A percentile compares a stretch with the other conserved stretches of the same genome.
phyloP scores from a whole-genome alignment of 2,888 invertebrate species.

The Pterobdella sp. region DNA sequence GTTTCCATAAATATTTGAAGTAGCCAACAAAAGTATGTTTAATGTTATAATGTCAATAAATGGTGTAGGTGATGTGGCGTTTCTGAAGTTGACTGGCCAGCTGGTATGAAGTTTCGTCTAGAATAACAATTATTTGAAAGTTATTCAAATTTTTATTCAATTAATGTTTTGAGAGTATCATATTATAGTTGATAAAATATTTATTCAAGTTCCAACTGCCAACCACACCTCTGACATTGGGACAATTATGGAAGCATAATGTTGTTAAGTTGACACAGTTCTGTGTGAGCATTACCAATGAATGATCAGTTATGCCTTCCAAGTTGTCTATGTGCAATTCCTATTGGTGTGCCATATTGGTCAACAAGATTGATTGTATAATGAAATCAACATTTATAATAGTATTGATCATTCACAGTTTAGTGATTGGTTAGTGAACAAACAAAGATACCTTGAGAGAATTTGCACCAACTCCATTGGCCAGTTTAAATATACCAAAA shows the following conservation, averaged over 20 bases:
- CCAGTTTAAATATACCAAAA: constrained; percentile 41
- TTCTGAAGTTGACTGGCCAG: too few species aligned
- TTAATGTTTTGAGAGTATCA: too few species aligned
- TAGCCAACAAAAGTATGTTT: too few species aligned
- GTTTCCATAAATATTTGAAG: too few species aligned
- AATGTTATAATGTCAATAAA: not conserved
- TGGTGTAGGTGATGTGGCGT: not conserved
- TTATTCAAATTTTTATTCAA: too few species aligned
- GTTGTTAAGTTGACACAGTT: constrained; percentile 45
- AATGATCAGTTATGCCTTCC: constrained; percentile 44
- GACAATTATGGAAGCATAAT: constrained; percentile 48
- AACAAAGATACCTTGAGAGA: constrained; percentile 40
- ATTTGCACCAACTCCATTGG: constrained; percentile 42
- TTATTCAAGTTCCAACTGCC: not conserved
- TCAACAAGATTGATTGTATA: not conserved
- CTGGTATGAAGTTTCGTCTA: too few species aligned
- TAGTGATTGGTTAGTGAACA: not conserved
- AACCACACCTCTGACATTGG: constrained; percentile 45
- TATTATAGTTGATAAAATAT: too few species aligned
- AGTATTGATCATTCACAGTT: not conserved
- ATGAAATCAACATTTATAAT: not conserved
- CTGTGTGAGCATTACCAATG: constrained; percentile 45
- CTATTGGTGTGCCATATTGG: constrained; percentile 38
- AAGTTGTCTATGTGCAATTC: constrained; percentile 47
- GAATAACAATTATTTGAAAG: too few species aligned